Percentiles rank a stretch among this genome's conserved stretches.
These are phyloP conservation scores for Heteromormyrus szaboi DNA, from an alignment of 2,797 vertebrate species.

Conservation along the genomic window DNA sequence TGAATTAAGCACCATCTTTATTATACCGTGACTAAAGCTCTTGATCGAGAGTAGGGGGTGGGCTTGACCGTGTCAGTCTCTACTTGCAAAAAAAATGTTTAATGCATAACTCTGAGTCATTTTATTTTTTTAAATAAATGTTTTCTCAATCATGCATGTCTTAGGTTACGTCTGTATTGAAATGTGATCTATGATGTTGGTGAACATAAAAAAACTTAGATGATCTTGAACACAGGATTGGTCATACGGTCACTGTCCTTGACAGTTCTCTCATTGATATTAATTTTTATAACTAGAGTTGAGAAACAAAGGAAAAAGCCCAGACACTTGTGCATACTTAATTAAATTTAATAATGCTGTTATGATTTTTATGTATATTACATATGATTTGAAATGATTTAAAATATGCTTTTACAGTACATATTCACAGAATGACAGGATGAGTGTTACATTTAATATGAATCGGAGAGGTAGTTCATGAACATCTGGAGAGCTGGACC, in stretches of 20 bases:
- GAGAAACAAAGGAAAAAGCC: neutral
- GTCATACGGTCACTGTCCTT: neutral
- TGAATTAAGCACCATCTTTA: neutral
- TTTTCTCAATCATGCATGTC: neutral
- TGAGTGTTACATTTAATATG: conserved; percentile 6
- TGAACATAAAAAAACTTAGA: neutral
- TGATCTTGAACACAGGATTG: neutral
- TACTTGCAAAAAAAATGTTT: neutral
- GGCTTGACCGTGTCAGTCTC: neutral
- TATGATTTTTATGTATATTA: neutral
- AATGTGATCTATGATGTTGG: neutral
- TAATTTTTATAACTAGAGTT: neutral
- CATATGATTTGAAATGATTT: neutral
- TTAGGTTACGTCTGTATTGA: neutral
- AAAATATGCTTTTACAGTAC: neutral
- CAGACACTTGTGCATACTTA: neutral
- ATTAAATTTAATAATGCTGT: neutral
- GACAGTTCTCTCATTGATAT: neutral
- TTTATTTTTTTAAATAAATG: conserved; percentile 10
- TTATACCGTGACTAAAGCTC: neutral
- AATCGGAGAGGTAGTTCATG: conserved; percentile 25
- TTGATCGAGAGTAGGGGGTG: neutral
- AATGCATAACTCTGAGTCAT: neutral
- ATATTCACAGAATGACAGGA: neutral
- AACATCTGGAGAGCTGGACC: conserved; percentile 33